These are phyloP conservation scores for Oreohelix idahoensis DNA, from an alignment of 1,140 invertebrate genomes.

Conservation along the genomic window DNA sequence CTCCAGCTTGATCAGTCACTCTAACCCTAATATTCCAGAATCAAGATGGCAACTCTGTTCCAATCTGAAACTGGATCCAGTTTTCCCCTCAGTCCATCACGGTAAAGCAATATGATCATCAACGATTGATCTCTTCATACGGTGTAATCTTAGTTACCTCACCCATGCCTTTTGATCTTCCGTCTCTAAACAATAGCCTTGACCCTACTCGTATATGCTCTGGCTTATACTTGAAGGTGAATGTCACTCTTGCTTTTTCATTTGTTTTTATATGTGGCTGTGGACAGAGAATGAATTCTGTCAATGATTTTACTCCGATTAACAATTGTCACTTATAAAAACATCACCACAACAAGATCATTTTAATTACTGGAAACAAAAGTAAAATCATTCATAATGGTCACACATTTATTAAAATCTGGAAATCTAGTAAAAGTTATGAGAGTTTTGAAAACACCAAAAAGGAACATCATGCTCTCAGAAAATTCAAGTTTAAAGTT, in stretches of 20 bases:
- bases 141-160: constrained; percentile 77
- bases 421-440: too few species aligned
- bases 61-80: background rate
- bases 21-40: too few species aligned
- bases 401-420: too few species aligned
- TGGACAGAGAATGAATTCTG: constrained; percentile 36
- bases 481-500: too few species aligned
- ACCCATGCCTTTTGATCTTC: constrained; percentile 86
- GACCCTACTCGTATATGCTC: constrained; percentile 93
- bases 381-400: too few species aligned
- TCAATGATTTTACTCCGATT: background rate
- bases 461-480: too few species aligned
- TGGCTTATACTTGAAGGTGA: constrained; percentile 90
- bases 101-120: background rate
- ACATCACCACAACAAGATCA: too few species aligned
- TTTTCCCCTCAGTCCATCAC: background rate
- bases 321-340: too few species aligned
- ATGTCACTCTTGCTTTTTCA: constrained; percentile 88
- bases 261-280: constrained; percentile 80
- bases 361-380: too few species aligned
- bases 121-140: constrained; percentile 39
- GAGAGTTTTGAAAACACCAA: too few species aligned
- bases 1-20: too few species aligned
- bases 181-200: constrained; percentile 89
- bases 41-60: too few species aligned